These are phyloP conservation scores for Lophotis ruficrista DNA, from an alignment of 2,113 vertebrate genomes.

Conservation along the genomic window DNA sequence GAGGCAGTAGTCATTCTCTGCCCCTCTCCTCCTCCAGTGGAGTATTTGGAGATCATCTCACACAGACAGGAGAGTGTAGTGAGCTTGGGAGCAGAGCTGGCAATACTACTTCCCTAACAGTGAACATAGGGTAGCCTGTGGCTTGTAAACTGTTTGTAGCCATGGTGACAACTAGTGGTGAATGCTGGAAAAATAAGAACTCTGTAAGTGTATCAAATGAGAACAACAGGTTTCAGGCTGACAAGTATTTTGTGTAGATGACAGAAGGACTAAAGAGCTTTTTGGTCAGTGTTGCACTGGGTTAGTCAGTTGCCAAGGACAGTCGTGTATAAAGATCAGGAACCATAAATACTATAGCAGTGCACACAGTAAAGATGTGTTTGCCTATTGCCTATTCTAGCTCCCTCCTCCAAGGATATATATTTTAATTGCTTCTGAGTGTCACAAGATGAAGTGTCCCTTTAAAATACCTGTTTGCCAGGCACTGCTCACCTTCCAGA, in stretches of 20 bases:
- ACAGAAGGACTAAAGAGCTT: neutral
- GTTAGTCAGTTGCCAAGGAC: neutral
- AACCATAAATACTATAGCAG: neutral
- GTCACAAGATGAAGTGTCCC: neutral
- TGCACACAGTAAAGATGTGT: neutral
- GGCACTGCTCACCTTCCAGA: neutral
- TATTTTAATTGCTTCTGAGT: neutral
- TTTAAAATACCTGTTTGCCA: neutral
- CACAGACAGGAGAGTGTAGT: fast-evolving
- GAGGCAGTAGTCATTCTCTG: neutral
- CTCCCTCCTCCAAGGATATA: neutral
- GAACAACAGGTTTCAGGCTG: neutral
- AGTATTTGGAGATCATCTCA: neutral
- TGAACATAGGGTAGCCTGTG: neutral
- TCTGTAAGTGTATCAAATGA: neutral
- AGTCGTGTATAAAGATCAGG: neutral
- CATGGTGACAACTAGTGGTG: neutral
- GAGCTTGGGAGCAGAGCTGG: neutral
- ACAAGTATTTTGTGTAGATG: neutral
- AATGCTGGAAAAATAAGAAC: neutral
- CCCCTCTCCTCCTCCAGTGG: neutral
- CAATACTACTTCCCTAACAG: neutral
- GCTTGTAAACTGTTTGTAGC: neutral
- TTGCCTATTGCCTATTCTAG: neutral
- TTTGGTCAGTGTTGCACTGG: neutral